phyloP scores from a whole-genome alignment of 2,797 vertebrate species.

The Macropodus opercularis region DNA sequence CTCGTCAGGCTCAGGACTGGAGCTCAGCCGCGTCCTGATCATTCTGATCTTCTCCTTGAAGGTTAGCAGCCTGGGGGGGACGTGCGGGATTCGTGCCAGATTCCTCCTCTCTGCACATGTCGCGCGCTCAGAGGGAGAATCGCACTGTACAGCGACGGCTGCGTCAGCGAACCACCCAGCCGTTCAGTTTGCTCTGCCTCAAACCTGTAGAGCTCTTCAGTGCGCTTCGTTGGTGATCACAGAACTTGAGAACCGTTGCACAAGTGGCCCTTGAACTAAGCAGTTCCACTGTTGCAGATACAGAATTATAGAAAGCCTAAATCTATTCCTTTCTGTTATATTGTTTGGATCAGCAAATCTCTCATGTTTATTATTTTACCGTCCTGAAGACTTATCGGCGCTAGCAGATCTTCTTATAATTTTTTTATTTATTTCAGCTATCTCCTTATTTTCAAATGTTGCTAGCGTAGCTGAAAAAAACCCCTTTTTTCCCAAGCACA shows the following conservation, averaged over 20 bases:
- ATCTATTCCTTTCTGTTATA: conserved; percentile 20
- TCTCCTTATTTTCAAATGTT: conserved; percentile 68
- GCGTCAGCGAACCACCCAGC: conserved; percentile 3
- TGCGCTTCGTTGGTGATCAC: neutral
- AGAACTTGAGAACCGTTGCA: conserved; percentile 11
- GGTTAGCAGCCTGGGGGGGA: conserved; percentile 19
- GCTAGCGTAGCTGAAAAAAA: conserved; percentile 32
- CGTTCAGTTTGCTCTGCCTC: neutral
- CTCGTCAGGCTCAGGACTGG: conserved; percentile 13
- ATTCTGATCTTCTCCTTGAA: conserved; percentile 4
- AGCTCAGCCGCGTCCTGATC: conserved; percentile 3
- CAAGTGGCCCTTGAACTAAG: conserved; percentile 51
- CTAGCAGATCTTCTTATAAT: conserved; percentile 72
- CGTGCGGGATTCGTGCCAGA: neutral
- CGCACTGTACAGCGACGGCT: conserved; percentile 6
- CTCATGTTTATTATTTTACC: conserved; percentile 62
- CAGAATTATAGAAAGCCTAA: conserved; percentile 39
- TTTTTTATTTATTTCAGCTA: conserved; percentile 62
- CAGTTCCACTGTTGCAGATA: conserved; percentile 42
- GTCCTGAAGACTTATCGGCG: conserved; percentile 73
- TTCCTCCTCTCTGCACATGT: conserved; percentile 10
- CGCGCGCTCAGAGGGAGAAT: neutral
- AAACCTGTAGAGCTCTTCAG: neutral
- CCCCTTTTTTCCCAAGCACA: conserved; percentile 55
- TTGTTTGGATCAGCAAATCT: conserved; percentile 70